Base-by-base conservation (phyloP, 2,888 invertebrate species). In the Drosophila dives region DNA sequence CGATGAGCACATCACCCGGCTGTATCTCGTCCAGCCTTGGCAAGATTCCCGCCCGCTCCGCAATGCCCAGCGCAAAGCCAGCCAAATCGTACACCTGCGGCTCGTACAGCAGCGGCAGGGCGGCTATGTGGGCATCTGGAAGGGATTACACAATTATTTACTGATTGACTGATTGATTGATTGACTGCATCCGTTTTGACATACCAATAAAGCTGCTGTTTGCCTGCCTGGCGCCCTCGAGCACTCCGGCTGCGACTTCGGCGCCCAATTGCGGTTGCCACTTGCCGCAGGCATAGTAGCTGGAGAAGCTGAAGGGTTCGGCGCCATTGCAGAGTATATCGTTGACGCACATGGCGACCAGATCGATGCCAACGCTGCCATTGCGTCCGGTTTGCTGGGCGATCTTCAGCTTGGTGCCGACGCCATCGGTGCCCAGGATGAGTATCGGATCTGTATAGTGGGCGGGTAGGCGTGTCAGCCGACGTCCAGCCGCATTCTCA, bases 341-440 rank as follows among this genome's bases (percentile, higher is more conserved):
- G 93, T 99, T 99, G 8, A 98, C 99, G 91, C 99, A 99, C 99
- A 99, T 99, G 12, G 99, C 99, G 2, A 99, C 99, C 70, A 99
- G 94, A 94, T 99, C 99, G 69, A 98, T 95, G 40, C 99, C 99
- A 72, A 99, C 96, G 0, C 96, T 96, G 73, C 94, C 94, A 93
- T 98, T 97, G 15, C 95, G 94, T 62, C 95, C 95, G 75, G 95
- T 95, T 82, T 95, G 95, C 92, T 98, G 97, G 0, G 99, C 99
- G 73, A 97, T 95, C 96, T 97, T 97, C 12, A 99, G 94, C 93
- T 99, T 99, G 0, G 99, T 99, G 59, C 99, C 99, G 23, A 99
- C 99, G n/a, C 99, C 99, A 94, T 99, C 99, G 0, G 99, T 97
- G 1, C 99, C 99, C 49, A 99, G 95, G 0, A 99, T 97, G 0